Evolutionary conservation across 2,797 vertebrate species (phyloP).

Genomic region (Enteromius fasciolatus): DNA sequence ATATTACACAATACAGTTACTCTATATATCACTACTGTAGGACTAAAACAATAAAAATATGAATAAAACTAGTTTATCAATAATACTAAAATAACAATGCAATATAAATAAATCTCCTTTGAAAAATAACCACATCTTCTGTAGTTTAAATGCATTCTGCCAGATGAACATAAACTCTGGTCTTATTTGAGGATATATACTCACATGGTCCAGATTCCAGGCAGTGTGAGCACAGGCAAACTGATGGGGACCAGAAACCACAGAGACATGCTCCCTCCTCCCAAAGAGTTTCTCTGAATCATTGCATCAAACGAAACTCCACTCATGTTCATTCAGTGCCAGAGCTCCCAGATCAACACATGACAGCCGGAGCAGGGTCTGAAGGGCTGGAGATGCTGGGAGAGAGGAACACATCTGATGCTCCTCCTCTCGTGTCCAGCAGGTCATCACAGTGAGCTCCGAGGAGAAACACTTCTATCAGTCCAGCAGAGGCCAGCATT

Average conservation of each 20-base stretch:
- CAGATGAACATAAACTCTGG: background rate
- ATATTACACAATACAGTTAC: background rate
- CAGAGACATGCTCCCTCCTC: conserved; percentile 73
- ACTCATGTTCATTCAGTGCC: background rate
- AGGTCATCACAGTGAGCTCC: background rate
- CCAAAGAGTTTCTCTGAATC: background rate
- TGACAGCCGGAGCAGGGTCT: background rate
- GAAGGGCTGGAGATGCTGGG: background rate
- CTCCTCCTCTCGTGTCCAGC: background rate
- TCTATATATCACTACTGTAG: background rate
- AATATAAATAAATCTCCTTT: background rate
- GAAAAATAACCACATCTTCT: background rate
- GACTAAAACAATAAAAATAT: background rate
- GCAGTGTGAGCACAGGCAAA: conserved; percentile 82
- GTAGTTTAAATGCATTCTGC: background rate
- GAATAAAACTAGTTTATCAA: background rate
- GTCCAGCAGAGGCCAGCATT: background rate
- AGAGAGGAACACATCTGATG: background rate
- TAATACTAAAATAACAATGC: background rate
- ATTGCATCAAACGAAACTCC: background rate
- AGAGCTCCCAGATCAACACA: background rate
- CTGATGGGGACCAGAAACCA: conserved; percentile 84
- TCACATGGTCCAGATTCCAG: conserved; percentile 87
- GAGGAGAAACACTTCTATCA: background rate
- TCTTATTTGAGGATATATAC: conserved; percentile 59